A percentile compares a stretch with the other conserved stretches of the same genome.
These are phyloP conservation scores for Isaurus tuberculatus DNA, from an alignment of 92 coral and sea anemone species.

Conservation along the genomic window DNA sequence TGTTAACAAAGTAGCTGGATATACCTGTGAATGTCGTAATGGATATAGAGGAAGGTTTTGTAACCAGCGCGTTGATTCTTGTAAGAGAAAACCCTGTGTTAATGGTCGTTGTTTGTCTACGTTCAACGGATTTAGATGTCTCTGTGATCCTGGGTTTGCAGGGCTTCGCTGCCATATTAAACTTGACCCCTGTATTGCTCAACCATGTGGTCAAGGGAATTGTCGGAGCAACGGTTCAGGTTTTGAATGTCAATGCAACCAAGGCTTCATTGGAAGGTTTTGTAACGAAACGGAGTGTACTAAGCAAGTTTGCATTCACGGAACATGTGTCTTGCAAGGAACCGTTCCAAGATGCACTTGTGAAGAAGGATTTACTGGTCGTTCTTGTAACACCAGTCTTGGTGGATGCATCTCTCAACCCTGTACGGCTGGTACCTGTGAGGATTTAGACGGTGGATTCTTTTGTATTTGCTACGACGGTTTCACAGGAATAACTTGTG, in stretches of 20 bases:
- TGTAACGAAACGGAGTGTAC: conserved; percentile 65
- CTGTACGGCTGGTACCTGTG: conserved; percentile 80
- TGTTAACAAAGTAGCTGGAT: conserved; percentile 18
- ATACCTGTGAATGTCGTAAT: conserved; percentile 51
- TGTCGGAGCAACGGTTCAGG: conserved; percentile 53
- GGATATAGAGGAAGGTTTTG: conserved; percentile 61
- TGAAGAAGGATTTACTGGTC: conserved; percentile 62
- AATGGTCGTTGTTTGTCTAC: conserved; percentile 58
- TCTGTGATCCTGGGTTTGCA: conserved; percentile 52
- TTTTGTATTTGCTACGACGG: conserved; percentile 75
- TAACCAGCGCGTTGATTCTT: conserved; percentile 32
- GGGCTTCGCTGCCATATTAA: conserved; percentile 65
- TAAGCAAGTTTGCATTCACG: conserved; percentile 68
- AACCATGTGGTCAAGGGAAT: conserved; percentile 61
- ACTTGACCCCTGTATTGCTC: conserved; percentile 34
- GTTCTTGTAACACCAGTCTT: conserved; percentile 59
- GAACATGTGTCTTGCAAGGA: conserved; percentile 55
- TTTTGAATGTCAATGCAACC: conserved; percentile 67
- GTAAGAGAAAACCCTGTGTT: conserved; percentile 50
- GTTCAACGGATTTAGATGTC: conserved; percentile 52
- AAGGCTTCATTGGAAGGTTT: conserved; percentile 62
- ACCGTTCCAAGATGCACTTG: conserved; percentile 63
- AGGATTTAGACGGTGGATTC: conserved; percentile 52
- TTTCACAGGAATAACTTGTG: conserved; percentile 76
- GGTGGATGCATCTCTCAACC: conserved; percentile 66